Evolutionary conservation across 2,797 vertebrate species (phyloP).

Genomic region (Acrossocheilus fasciatus): DNA sequence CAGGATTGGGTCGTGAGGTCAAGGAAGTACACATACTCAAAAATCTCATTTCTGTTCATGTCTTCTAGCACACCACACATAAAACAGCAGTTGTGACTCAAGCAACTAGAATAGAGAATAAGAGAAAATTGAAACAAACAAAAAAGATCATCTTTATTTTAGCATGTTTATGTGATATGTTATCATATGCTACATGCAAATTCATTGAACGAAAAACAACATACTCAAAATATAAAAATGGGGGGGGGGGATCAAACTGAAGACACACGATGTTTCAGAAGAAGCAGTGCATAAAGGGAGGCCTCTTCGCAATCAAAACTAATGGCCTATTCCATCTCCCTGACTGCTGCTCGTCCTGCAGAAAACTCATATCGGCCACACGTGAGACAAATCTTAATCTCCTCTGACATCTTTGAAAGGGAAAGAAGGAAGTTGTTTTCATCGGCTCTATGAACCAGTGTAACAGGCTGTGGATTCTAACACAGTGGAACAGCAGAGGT

Average conservation of each 20-base stretch:
- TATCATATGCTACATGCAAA: not conserved
- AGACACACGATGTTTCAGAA: conserved; percentile 30
- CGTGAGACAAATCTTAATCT: conserved; percentile 62
- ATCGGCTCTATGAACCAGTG: conserved; percentile 24
- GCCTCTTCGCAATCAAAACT: conserved; percentile 49
- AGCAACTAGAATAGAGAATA: not conserved
- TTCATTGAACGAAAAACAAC: not conserved
- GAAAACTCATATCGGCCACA: conserved; percentile 55
- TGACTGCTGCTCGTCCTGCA: conserved; percentile 53
- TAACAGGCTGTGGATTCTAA: conserved; percentile 30
- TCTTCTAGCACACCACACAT: not conserved
- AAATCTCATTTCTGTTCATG: not conserved
- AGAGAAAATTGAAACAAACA: not conserved
- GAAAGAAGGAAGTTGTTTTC: conserved; percentile 37
- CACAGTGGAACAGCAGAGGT: conserved; percentile 21
- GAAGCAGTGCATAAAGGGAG: conserved; percentile 40
- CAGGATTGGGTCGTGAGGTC: not conserved
- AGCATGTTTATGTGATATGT: not conserved
- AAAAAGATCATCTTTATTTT: not conserved
- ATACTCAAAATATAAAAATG: conserved; percentile 6
- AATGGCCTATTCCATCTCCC: conserved; percentile 60
- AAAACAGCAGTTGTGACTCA: not conserved
- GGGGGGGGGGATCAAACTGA: not conserved
- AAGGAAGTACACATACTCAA: not conserved
- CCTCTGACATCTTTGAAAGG: conserved; percentile 42